These are phyloP conservation scores for Cyanoliseus patagonus DNA, from an alignment of 2,113 vertebrate genomes.

Conservation along the genomic window DNA sequence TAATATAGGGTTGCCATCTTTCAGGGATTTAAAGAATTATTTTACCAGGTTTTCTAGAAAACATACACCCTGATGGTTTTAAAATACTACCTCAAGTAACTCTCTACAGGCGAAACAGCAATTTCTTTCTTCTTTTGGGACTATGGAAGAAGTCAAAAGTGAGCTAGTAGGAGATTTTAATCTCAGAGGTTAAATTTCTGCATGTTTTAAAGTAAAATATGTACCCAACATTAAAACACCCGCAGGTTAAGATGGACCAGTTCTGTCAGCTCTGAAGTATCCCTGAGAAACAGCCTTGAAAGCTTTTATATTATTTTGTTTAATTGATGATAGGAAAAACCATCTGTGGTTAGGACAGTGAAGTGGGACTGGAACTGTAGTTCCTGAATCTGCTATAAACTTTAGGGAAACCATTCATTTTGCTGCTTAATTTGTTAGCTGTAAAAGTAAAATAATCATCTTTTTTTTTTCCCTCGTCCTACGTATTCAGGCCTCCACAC, in stretches of 20 bases:
- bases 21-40: not conserved
- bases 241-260: not conserved
- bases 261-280: not conserved
- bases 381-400: slow-evolving; percentile 27
- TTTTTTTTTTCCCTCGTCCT: not conserved
- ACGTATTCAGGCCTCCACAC: not conserved
- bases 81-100: not conserved
- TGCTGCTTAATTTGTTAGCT: not conserved
- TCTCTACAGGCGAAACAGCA: not conserved
- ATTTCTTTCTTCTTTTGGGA: not conserved
- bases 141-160: not conserved
- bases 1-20: not conserved
- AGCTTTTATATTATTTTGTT: not conserved
- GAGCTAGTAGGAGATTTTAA: not conserved
- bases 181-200: not conserved
- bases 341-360: slow-evolving; percentile 26
- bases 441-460: not conserved
- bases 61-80: not conserved
- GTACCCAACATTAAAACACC: not conserved
- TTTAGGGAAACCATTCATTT: not conserved
- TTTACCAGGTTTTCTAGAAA: not conserved
- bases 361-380: not conserved
- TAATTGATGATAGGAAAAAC: slow-evolving; percentile 30
- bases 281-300: not conserved
- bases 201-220: not conserved